Percentiles rank a stretch among this genome's conserved stretches.
phyloP scores from a whole-genome alignment of 1,140 invertebrate genomes.

The Copidosoma floridanum region DNA sequence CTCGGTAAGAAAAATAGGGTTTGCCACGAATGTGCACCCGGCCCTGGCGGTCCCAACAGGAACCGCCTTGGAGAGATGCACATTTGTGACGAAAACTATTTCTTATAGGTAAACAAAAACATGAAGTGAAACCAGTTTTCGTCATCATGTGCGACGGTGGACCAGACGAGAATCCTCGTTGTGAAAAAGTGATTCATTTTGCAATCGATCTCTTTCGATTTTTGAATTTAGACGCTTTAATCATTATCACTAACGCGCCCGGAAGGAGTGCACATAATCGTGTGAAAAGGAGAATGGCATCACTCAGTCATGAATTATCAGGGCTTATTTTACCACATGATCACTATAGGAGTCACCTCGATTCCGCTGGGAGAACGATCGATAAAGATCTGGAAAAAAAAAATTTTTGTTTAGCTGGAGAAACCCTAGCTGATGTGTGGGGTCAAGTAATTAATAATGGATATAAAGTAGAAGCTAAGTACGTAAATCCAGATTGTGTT shows the following conservation, averaged over 20 bases:
- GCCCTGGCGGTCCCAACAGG: not conserved
- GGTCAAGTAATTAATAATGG: constrained; percentile 38
- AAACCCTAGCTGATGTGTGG: constrained; percentile 40
- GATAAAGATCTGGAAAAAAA: constrained; percentile 42
- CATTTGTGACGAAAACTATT: too few relatives aligned
- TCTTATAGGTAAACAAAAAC: too few relatives aligned
- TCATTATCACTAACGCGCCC: not conserved
- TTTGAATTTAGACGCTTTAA: not conserved
- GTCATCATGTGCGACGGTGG: too few relatives aligned
- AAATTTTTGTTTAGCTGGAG: constrained; percentile 41
- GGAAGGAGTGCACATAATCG: not conserved
- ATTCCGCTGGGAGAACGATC: constrained; percentile 40
- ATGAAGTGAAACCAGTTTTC: not conserved
- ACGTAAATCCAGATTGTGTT: too few relatives aligned
- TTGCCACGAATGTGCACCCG: not conserved
- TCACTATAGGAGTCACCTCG: constrained; percentile 39
- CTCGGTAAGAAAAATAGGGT: too few relatives aligned
- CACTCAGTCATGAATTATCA: constrained; percentile 36
- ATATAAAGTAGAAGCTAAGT: constrained; percentile 39
- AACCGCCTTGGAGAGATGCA: too few relatives aligned
- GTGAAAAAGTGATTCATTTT: not conserved
- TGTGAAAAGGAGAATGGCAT: constrained; percentile 40
- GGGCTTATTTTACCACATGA: constrained; percentile 39
- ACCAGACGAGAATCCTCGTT: not conserved
- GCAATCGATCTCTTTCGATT: not conserved